Evolutionary conservation across 2,888 invertebrate species (phyloP), one percentile per base, ranked within the genome.

Genomic region (Ormia ochracea): DNA sequence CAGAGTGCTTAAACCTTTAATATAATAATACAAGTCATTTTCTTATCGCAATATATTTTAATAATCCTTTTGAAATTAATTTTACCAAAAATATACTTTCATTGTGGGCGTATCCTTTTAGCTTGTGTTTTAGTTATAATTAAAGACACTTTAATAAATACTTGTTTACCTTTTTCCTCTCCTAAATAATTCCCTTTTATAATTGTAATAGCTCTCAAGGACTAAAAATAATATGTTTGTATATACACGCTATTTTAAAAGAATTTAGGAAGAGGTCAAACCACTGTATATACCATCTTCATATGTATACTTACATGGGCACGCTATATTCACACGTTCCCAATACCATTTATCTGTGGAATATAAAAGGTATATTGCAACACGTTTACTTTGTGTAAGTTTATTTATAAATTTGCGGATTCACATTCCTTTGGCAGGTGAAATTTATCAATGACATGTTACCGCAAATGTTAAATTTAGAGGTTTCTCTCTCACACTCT

Each of bases 391-490:
- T 79, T 12, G 12, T 12, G 50, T 75, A 38, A 65, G 58, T 63
- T 52, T 54, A 78, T 79, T 82, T 81, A 78, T 77, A 78, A 83
- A 82, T 81, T 79, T 83, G 79, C 75, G 77, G 81, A 36, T 54
- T 59, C 70, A 52, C 72, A 68, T 63, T 74, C 74, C 48, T 72
- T 65, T 83, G 83, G 66, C 78, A 82, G 75, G 61, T 81, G 69
- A 79, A 82, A 81, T 83, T 83, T 78, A 82, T 82, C 81, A 82
- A 78, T 82, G 65, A 74, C 72, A 54, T 59, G 19, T 54, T 61
- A 82, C 81, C 78, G 38, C 82, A 82, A 81, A 75, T 56, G 75
- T 59, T 38, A 59, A 75, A 17, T 54, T 45, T 56, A 52, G 45
- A 33, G 65, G 52, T 56, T 28, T 50, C 3, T 56, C 21, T 52